These are phyloP conservation scores for Eumacrocentrus americanus DNA, from an alignment of 2,888 invertebrate species.

Conservation along the genomic window DNA sequence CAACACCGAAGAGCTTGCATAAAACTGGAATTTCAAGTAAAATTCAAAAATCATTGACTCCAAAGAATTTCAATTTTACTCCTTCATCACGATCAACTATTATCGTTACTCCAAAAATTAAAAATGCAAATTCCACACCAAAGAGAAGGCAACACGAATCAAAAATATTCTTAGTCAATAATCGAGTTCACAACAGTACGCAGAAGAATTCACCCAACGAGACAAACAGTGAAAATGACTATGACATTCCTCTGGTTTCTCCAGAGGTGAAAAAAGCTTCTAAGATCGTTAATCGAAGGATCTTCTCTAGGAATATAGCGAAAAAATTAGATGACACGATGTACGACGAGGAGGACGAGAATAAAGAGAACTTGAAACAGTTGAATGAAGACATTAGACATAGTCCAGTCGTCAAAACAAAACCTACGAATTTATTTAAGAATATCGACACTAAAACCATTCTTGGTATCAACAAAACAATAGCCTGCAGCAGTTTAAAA, in stretches of 20 bases:
- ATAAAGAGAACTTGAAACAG: not conserved
- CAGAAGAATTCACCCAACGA: slow-evolving; percentile 25
- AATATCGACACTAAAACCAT: not conserved
- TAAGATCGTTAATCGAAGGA: slow-evolving; percentile 18
- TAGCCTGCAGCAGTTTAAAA: too few species aligned
- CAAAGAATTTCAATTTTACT: not conserved
- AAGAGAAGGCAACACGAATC: slow-evolving; percentile 23
- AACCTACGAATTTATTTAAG: not conserved
- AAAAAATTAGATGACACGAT: slow-evolving; percentile 43
- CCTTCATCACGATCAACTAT: not conserved
- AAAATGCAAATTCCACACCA: slow-evolving; percentile 34
- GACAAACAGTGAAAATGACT: slow-evolving; percentile 29
- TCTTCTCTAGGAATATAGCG: slow-evolving; percentile 33
- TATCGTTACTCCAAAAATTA: not conserved
- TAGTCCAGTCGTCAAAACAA: not conserved
- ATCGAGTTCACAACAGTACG: not conserved
- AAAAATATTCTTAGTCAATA: not conserved
- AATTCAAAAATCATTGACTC: slow-evolving; percentile 8
- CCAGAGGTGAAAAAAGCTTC: slow-evolving; percentile 21
- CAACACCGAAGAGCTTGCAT: not conserved
- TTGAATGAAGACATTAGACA: not conserved
- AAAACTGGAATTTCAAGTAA: not conserved
- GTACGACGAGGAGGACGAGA: slow-evolving; percentile 41
- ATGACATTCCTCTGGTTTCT: slow-evolving; percentile 2
- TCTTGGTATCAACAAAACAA: not conserved